Evolutionary conservation across 2,888 invertebrate species (phyloP).

Genomic region (Slavum lentiscoides): DNA sequence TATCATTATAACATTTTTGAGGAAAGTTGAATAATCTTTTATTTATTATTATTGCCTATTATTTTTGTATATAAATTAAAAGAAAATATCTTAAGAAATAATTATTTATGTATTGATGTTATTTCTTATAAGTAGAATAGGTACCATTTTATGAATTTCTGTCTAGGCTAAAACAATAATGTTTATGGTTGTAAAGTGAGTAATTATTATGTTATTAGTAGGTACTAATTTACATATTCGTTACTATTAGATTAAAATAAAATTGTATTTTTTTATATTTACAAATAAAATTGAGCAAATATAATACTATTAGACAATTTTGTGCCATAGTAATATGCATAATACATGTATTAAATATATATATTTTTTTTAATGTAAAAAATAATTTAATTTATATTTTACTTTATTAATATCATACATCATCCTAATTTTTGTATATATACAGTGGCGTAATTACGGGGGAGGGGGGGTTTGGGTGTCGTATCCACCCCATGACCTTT

Average conservation of each 20-base stretch:
- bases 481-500: too few species aligned
- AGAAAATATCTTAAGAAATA: not conserved
- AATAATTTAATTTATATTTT: too few species aligned
- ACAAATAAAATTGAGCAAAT: not conserved
- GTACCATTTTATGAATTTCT: conserved; percentile 19
- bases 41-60: too few species aligned
- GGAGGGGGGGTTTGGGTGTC: too few species aligned
- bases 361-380: too few species aligned
- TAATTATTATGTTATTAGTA: conserved; percentile 14
- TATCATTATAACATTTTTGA: not conserved
- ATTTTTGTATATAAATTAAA: not conserved
- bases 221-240: not conserved
- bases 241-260: conserved; percentile 23
- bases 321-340: not conserved
- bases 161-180: not conserved
- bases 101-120: conserved; percentile 13
- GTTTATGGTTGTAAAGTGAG: conserved; percentile 28
- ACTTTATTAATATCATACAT: too few species aligned
- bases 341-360: too few species aligned
- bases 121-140: not conserved
- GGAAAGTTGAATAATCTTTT: not conserved
- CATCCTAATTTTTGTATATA: too few species aligned
- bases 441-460: too few species aligned
- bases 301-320: not conserved
- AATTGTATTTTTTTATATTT: not conserved